A percentile compares a stretch with the other conserved stretches of the same genome.
Evolutionary conservation across 2,113 vertebrate species (phyloP).

Genomic region (Salvelinus sp.): DNA sequence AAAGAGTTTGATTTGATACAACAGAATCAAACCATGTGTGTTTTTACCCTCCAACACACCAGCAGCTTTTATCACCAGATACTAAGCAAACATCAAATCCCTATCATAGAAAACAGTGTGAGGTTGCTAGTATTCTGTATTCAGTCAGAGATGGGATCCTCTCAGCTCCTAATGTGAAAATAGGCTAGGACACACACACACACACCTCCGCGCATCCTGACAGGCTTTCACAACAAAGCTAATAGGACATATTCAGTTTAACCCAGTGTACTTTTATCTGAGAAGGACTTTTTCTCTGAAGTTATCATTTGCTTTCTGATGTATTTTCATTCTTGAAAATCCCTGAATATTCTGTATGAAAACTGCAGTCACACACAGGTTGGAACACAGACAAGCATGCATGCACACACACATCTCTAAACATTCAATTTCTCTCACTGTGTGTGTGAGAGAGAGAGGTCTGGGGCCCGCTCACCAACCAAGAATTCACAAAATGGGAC

Average conservation of each 20-base stretch:
- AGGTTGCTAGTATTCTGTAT: conserved; percentile 44
- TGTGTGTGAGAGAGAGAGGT: not conserved
- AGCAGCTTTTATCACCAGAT: too few relatives aligned
- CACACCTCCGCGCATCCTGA: conserved; percentile 35
- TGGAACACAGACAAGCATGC: conserved; percentile 22
- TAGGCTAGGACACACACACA: not conserved
- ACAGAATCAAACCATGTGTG: conserved; percentile 11
- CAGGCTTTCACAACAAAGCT: conserved; percentile 52
- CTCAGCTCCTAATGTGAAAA: not conserved
- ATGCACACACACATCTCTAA: conserved; percentile 45
- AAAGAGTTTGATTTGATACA: conserved; percentile 40
- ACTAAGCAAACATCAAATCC: conserved; percentile 52
- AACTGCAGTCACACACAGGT: conserved; percentile 24
- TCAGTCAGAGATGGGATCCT: conserved; percentile 32
- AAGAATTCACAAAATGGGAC: too few relatives aligned
- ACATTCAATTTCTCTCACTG: conserved; percentile 45
- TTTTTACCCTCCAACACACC: too few relatives aligned
- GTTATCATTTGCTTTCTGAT: conserved; percentile 42
- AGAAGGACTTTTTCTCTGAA: conserved; percentile 24
- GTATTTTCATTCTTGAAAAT: conserved; percentile 22
- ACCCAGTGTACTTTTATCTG: conserved; percentile 43
- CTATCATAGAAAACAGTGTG: conserved; percentile 27
- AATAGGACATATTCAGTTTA: conserved; percentile 58
- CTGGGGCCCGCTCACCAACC: too few relatives aligned
- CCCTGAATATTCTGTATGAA: conserved; percentile 40